A percentile compares a stretch with the other conserved stretches of the same genome.
These are phyloP conservation scores for Cydia fagiglandana DNA, from an alignment of 1,140 invertebrate genomes.

Conservation along the genomic window DNA sequence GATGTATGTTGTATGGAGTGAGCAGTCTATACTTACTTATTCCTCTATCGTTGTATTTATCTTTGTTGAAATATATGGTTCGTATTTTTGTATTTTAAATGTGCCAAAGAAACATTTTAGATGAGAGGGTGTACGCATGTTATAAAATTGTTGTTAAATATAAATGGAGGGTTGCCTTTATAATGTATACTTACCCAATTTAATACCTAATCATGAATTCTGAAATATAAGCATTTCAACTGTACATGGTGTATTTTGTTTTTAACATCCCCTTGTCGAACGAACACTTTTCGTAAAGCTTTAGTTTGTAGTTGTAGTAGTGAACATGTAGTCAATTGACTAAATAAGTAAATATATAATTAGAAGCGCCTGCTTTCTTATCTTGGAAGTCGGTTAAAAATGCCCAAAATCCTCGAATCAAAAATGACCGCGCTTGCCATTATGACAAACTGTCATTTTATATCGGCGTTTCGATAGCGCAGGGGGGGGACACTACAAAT, in stretches of 20 bases:
- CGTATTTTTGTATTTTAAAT: constrained; percentile 37
- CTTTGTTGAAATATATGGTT: constrained; percentile 42
- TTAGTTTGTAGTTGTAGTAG: too few species aligned
- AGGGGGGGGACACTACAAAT: too few species aligned
- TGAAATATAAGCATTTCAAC: constrained; percentile 36
- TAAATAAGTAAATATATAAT: too few species aligned
- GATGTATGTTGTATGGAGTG: too few species aligned
- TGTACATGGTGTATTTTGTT: background rate
- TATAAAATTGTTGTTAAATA: background rate
- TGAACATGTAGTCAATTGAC: too few species aligned
- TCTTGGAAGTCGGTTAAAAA: too few species aligned
- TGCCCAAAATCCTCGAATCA: background rate
- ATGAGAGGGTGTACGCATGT: background rate
- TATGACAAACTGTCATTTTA: background rate
- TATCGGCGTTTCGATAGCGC: too few species aligned
- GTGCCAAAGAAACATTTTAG: constrained; percentile 27
- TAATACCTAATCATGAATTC: constrained; percentile 6
- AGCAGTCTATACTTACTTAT: too few species aligned
- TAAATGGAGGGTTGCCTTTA: constrained; percentile 37
- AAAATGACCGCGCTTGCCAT: background rate
- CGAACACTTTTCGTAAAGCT: too few species aligned
- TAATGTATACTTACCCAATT: constrained; percentile 28
- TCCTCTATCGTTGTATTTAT: background rate
- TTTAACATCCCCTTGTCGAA: background rate
- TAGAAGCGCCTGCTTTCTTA: too few species aligned